Conservation (phyloP, 2,797 vertebrate genomes). For the Enteromius trimaculatus region DNA sequence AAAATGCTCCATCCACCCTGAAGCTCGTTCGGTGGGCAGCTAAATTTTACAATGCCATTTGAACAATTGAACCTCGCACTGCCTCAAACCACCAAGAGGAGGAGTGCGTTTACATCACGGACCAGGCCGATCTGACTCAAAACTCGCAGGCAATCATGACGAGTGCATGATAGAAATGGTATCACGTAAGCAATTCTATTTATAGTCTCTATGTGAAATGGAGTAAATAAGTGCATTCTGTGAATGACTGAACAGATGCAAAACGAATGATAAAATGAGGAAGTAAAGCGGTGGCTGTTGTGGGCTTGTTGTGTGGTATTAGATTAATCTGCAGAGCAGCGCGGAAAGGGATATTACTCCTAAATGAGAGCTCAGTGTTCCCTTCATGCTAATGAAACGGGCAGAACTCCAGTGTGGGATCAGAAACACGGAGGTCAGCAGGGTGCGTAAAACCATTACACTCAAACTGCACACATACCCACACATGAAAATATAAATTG, state of each 20-base stretch:
- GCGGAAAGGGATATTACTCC: slow-evolving; percentile 77
- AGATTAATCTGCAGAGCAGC: slow-evolving; percentile 74
- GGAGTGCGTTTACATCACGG: slow-evolving; percentile 53
- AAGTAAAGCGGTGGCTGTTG: slow-evolving; percentile 46
- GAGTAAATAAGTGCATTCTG: slow-evolving; percentile 60
- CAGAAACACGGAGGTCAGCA: slow-evolving; percentile 74
- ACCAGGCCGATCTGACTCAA: background rate
- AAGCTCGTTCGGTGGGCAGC: background rate
- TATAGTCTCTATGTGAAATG: background rate
- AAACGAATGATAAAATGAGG: slow-evolving; percentile 4
- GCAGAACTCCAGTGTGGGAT: slow-evolving; percentile 76
- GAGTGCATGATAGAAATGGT: slow-evolving; percentile 7
- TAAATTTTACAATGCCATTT: slow-evolving; percentile 12
- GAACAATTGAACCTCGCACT: background rate
- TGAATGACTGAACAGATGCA: slow-evolving; percentile 59
- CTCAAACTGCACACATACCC: slow-evolving; percentile 58
- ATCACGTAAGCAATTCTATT: background rate
- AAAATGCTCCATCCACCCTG: background rate
- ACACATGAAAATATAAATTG: slow-evolving; percentile 48
- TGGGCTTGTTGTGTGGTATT: slow-evolving; percentile 72
- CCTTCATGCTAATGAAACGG: slow-evolving; percentile 80
- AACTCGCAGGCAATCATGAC: background rate
- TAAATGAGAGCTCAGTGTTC: slow-evolving; percentile 78
- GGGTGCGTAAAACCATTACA: slow-evolving; percentile 58
- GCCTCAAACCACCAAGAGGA: slow-evolving; percentile 61